Percentiles rank a stretch among this genome's conserved stretches.
Evolutionary conservation across 2,113 vertebrate species (phyloP).

Genomic region (Hylia prasina): DNA sequence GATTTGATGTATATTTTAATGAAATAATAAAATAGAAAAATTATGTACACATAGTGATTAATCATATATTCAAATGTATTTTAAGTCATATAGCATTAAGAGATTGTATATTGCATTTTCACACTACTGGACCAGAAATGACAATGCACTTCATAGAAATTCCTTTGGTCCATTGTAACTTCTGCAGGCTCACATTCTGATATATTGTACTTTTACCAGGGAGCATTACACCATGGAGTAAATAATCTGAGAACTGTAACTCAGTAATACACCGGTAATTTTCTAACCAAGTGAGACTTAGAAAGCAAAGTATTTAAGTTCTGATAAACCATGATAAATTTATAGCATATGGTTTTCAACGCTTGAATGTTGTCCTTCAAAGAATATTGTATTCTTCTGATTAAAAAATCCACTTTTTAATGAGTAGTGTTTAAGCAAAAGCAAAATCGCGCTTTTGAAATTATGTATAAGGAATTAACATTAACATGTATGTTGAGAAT

Average conservation of each 20-base stretch:
- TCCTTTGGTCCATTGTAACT: fast-evolving
- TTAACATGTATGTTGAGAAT: not conserved
- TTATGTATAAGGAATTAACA: not conserved
- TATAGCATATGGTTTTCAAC: not conserved
- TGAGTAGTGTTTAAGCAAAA: not conserved
- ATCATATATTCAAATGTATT: not conserved
- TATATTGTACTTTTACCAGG: not conserved
- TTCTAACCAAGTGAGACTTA: not conserved
- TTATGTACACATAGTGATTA: not conserved
- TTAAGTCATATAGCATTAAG: not conserved
- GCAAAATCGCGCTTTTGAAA: not conserved
- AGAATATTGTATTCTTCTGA: not conserved
- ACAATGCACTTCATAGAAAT: not conserved
- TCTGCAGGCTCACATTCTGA: not conserved
- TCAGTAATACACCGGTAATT: not conserved
- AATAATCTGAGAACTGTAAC: not conserved
- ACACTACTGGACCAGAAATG: not conserved
- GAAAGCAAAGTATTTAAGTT: not conserved
- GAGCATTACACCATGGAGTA: not conserved
- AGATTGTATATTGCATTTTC: not conserved
- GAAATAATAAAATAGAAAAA: not conserved
- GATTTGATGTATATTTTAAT: not conserved
- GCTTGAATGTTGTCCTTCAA: not conserved
- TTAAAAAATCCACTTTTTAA: not conserved
- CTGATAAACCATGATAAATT: not conserved